Base-by-base conservation (phyloP, 2,797 vertebrate species). In the Sebastes matsubarae region DNA sequence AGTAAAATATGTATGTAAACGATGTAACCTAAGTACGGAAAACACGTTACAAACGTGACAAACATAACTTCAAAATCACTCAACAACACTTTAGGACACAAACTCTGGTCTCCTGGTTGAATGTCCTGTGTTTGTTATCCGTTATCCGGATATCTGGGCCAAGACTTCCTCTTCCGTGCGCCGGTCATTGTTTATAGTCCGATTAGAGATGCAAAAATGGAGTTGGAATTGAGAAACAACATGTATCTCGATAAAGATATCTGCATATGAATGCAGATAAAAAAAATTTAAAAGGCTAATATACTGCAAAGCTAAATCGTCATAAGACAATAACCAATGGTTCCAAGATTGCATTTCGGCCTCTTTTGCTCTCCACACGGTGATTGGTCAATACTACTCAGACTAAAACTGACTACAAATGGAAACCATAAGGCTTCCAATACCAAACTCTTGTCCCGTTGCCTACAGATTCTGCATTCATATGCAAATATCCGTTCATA, bases 301-400 rank as follows among this genome's bases (percentile, higher is more conserved):
- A 22, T 24, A 42, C 38, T 42, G 38, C 0, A 65, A 63, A 34
- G 20, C 30, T 6, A 22, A 22, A 34, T 63, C 20, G 20, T 60
- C 0, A 18, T 11, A 3, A 4, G 30, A 32, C 0, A 6, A 22
- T 22, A 36, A 6, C 60, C 11, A 13, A 0, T 36, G 32, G 60
- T n/a, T 60, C 58, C 3, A 13, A 36, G 5, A 13, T 13, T 24
- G 12, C 6, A 24, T 64, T 22, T 34, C 10, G 0, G 30, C 9
- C 4, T 63, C 30, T 63, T 63, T 34, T 8, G 5, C 30, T 0
- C 20, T 22, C 12, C 16, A 20, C 30, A 36, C 30, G 7, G 5
- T 9, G 59, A 61, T 32, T 61, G 59, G 18, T 32, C 59, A 32
- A 30, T 6, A 61, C 18, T n/a, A 32, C 59, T 6, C 12, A 0